Percentiles rank a stretch among this genome's conserved stretches.
Conservation (phyloP, 2,113 vertebrate species). For the Lichenostomus cassidix region DNA sequence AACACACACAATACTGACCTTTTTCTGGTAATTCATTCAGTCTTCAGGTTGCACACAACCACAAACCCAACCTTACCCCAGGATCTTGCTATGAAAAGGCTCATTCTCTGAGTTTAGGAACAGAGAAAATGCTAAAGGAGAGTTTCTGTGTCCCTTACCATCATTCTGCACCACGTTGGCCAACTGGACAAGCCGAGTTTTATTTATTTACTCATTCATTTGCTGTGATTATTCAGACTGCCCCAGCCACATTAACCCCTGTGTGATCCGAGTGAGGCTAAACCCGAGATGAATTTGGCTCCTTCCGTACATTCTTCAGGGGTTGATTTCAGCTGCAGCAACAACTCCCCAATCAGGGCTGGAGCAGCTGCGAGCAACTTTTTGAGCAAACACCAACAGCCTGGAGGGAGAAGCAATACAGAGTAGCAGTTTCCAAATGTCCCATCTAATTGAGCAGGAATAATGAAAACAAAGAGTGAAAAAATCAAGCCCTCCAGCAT, state of each 20-base stretch:
- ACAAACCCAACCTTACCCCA: neutral
- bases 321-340: neutral
- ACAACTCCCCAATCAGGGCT: neutral
- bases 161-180: neutral
- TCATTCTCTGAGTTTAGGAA: neutral
- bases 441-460: conserved; percentile 64
- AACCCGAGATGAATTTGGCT: neutral
- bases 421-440: conserved; percentile 46
- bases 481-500: conserved; percentile 34
- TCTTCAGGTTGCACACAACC: neutral
- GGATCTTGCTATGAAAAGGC: neutral
- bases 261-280: neutral
- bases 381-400: conserved; percentile 13
- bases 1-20: neutral
- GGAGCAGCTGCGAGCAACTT: conserved; percentile 20
- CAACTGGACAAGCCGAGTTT: neutral
- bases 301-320: neutral
- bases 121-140: neutral
- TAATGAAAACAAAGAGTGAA: conserved; percentile 31
- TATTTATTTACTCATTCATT: neutral
- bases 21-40: neutral
- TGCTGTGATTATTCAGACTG: neutral
- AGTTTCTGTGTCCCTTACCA: too few relatives aligned
- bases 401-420: conserved; percentile 35
- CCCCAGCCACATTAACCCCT: neutral